Evolutionary conservation across 2,113 vertebrate genomes (phyloP), one percentile per base, ranked within the genome.

Genomic region (Psittacula cyanocephala): DNA sequence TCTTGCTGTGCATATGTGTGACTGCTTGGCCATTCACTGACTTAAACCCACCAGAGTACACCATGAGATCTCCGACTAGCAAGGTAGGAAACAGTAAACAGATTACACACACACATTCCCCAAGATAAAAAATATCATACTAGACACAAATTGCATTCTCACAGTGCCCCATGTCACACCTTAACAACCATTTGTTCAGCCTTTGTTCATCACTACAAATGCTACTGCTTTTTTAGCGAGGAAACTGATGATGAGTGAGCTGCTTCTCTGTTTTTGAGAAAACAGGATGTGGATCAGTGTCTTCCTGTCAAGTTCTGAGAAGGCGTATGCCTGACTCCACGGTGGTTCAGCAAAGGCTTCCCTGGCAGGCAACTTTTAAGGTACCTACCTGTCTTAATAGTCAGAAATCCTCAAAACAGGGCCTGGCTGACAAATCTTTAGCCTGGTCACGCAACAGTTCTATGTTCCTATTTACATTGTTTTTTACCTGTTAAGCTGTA

Each of bases 1-100:
- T 33, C 33, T 46, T 4, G 2, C 41, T 0, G 1, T 28, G 29
- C 29, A 1, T 23, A 55, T 14, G 6, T 1, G 0, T 4, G 37
- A 24, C 29, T 31, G 37, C 76, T 37, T 46, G 19, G 69, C 75
- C 60, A 41, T 63, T 72, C 57, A 17, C 62, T 55, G 43, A 71
- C 63, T 25, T 28, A 27, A 39, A 75, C 77, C 43, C 88, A 11
- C 55, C 4, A 8, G 47, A 25, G 44, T 17, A 37, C 39, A 22
- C 74, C 65, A 19, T 8, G 11, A n/a, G 31, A 37, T 49, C 82
- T 79, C 78, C 49, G 86, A 33, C 71, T 23, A 86, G 90, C 35
- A 39, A 37, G 17, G 44, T 29, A 74, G 17, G 59, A 97, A 52
- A 71, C 77, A 89, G 88, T 63, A 59, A 70, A 53, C 60, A 64